phyloP scores from a whole-genome alignment of 2,113 vertebrate genomes.

The Cottus gobio region DNA sequence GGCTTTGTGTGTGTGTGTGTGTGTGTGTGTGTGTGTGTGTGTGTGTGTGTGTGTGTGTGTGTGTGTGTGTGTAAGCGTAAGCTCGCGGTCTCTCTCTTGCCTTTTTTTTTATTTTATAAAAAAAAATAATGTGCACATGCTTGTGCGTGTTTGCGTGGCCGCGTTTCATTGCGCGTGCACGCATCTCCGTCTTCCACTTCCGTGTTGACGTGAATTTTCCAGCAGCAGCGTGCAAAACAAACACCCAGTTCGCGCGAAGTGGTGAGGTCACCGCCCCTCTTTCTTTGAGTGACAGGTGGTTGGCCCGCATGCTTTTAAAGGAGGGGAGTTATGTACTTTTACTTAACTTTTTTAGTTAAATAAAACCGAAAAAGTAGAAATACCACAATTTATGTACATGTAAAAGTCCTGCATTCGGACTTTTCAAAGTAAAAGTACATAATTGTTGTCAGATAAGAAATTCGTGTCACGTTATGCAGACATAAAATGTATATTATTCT shows the following conservation, averaged over 20 bases:
- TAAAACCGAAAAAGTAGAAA: not conserved
- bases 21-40: not conserved
- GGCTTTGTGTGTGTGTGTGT: not conserved
- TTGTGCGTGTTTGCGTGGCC: slow-evolving; percentile 28
- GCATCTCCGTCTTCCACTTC: slow-evolving; percentile 28
- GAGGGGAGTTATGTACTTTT: not conserved
- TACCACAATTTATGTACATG: not conserved
- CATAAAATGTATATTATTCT: not conserved
- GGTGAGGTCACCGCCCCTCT: slow-evolving; percentile 21
- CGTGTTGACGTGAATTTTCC: slow-evolving; percentile 72
- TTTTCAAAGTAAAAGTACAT: not conserved
- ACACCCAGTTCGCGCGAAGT: slow-evolving; percentile 28
- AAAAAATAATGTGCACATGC: slow-evolving; percentile 74
- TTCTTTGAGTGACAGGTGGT: slow-evolving; percentile 64
- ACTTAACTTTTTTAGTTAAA: not conserved
- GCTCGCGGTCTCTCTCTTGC: slow-evolving; percentile 24
- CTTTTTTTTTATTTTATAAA: slow-evolving; percentile 17
- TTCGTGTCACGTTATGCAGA: not conserved
- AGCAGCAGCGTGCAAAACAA: slow-evolving; percentile 23
- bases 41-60: too few species aligned
- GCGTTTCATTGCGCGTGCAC: slow-evolving; percentile 41
- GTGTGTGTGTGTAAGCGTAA: slow-evolving; percentile 19
- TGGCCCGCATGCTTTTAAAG: slow-evolving; percentile 17
- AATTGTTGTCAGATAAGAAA: not conserved
- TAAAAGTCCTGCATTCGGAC: not conserved